Percentiles rank a stretch among this genome's conserved stretches.
phyloP scores from a whole-genome alignment of 2,797 vertebrate species.

The Emydoidea blandingii region DNA sequence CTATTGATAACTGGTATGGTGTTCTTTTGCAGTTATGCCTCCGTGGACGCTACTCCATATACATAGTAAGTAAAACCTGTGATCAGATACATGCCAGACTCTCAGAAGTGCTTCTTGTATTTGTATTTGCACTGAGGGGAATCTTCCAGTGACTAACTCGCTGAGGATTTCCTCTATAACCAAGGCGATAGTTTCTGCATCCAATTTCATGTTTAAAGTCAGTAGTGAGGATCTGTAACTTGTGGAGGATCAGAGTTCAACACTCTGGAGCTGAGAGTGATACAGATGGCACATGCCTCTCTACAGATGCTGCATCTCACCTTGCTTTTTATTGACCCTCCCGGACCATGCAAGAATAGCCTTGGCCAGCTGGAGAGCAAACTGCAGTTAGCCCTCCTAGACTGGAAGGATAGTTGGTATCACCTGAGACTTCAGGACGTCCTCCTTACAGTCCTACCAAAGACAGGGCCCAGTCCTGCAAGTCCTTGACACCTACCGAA shows the following conservation, averaged over 20 bases:
- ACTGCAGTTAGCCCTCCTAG: not conserved
- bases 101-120: not conserved
- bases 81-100: not conserved
- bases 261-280: not conserved
- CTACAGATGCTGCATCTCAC: not conserved
- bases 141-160: not conserved
- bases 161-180: not conserved
- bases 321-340: not conserved
- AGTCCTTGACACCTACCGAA: not conserved
- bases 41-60: conserved; percentile 81
- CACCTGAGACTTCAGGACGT: not conserved
- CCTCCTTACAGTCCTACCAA: not conserved
- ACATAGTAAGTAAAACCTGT: conserved; percentile 71
- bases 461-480: not conserved
- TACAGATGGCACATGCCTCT: too few species aligned
- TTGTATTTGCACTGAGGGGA: not conserved
- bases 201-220: not conserved
- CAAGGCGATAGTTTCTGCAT: not conserved
- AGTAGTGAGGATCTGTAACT: not conserved
- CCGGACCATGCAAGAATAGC: not conserved
- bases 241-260: not conserved
- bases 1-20: not conserved
- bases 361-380: not conserved
- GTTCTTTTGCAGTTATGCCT: conserved; percentile 72
- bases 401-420: not conserved